phyloP scores from a whole-genome alignment of 2,113 vertebrate genomes.

The Noctilio leporinus region DNA sequence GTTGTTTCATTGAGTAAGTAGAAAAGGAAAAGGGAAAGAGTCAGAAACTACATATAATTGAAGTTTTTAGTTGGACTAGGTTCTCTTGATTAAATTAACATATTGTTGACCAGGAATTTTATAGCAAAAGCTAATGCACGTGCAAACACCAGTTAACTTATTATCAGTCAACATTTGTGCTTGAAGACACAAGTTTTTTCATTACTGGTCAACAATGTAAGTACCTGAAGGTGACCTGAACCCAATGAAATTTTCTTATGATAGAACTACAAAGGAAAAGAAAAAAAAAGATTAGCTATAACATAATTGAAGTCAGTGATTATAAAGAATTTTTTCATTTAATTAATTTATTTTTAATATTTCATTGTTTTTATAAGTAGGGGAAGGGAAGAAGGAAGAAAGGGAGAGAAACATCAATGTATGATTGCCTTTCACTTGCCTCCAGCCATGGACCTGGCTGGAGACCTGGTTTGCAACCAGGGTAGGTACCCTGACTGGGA shows the following conservation, averaged over 20 bases:
- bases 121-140: no score
- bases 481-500: no score
- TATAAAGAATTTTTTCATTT: not conserved
- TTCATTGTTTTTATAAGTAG: not conserved
- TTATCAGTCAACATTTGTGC: no score
- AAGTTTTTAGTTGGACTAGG: not conserved
- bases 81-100: not conserved
- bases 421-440: no score
- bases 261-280: rapidly evolving
- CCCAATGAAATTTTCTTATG: not conserved
- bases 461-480: no score
- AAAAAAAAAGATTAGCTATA: not conserved
- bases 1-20: not conserved
- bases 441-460: no score
- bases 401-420: no score
- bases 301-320: not conserved
- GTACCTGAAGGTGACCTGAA: not conserved
- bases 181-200: no score
- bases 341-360: not conserved
- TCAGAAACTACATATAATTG: not conserved
- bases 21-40: not conserved
- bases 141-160: no score
- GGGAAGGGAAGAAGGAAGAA: no score
- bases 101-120: no score
- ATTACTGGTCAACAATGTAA: no score